Evolutionary conservation across 2,113 vertebrate genomes (phyloP).

Genomic region (Dromaius novaehollandiae): DNA sequence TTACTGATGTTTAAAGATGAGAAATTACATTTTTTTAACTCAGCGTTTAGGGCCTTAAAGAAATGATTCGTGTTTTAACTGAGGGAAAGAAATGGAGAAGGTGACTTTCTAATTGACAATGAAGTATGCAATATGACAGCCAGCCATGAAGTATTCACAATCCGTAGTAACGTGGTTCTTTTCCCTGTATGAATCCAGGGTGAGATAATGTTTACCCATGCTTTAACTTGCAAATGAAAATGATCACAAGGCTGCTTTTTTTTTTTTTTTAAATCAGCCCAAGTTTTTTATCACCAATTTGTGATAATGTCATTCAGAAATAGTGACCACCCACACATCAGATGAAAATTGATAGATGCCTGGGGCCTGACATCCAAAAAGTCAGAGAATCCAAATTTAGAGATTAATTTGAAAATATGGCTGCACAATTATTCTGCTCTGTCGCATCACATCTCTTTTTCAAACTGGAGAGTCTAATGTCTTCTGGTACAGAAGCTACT

Average conservation of each 20-base stretch:
- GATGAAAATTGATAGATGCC: neutral
- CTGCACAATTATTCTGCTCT: constrained; percentile 1
- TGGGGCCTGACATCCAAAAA: neutral
- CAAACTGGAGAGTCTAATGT: neutral
- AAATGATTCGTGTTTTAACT: neutral
- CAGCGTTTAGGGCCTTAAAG: neutral
- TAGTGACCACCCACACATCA: neutral
- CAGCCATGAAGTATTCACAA: neutral
- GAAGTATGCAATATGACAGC: neutral
- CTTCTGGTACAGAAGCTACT: neutral
- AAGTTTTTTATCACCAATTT: neutral
- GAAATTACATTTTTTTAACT: neutral
- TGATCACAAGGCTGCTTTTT: neutral
- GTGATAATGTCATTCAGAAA: neutral
- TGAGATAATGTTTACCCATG: neutral
- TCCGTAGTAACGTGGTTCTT: neutral
- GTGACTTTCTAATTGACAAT: neutral
- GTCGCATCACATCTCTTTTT: neutral
- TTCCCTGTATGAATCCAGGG: neutral
- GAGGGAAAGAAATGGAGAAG: neutral
- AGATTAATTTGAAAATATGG: neutral
- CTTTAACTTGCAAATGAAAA: neutral
- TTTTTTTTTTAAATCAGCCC: neutral
- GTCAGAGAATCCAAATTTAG: neutral
- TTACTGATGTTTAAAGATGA: neutral